A percentile compares a stretch with the other conserved stretches of the same genome.
Evolutionary conservation across 2,888 invertebrate genomes (phyloP).

Genomic region (Drosophila yooni): DNA sequence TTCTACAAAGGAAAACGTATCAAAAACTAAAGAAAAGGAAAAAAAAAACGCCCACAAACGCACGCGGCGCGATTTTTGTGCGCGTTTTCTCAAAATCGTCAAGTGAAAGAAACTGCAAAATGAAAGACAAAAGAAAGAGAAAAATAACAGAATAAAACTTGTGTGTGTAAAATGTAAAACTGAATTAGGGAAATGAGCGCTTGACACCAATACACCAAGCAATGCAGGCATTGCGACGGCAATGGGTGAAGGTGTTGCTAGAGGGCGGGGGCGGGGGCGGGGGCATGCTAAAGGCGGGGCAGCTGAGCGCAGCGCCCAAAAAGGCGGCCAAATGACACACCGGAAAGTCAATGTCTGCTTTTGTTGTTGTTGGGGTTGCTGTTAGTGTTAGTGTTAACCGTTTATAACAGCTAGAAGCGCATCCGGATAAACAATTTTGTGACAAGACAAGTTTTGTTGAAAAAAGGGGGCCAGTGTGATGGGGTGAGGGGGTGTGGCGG

Average conservation of each 20-base stretch:
- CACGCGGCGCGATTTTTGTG: constrained; percentile 31
- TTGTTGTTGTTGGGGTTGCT: constrained; percentile 18
- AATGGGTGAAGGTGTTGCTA: not conserved
- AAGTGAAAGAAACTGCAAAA: constrained; percentile 24
- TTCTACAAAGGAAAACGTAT: constrained; percentile 28
- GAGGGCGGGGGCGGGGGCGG: no score
- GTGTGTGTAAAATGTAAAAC: constrained; percentile 55
- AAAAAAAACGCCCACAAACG: constrained; percentile 28
- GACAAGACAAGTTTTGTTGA: constrained; percentile 8
- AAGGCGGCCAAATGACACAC: constrained; percentile 45
- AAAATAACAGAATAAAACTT: constrained; percentile 17
- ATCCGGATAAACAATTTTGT: constrained; percentile 67
- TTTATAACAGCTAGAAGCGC: constrained; percentile 67
- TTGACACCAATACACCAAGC: constrained; percentile 61
- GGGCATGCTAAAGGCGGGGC: constrained; percentile 2
- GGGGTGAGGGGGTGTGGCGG: no score
- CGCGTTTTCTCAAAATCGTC: constrained; percentile 40
- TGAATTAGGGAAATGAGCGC: constrained; percentile 78
- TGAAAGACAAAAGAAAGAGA: constrained; percentile 14
- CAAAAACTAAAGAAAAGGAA: constrained; percentile 14
- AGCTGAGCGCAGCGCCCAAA: constrained; percentile 26
- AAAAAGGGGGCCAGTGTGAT: not conserved
- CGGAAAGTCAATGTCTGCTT: constrained; percentile 58
- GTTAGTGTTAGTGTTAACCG: constrained; percentile 33
- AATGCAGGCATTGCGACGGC: constrained; percentile 16